Percentiles rank a stretch among this genome's conserved stretches.
Conservation (phyloP, 2,888 invertebrate species). For the Brachynemurus nebulosus region DNA sequence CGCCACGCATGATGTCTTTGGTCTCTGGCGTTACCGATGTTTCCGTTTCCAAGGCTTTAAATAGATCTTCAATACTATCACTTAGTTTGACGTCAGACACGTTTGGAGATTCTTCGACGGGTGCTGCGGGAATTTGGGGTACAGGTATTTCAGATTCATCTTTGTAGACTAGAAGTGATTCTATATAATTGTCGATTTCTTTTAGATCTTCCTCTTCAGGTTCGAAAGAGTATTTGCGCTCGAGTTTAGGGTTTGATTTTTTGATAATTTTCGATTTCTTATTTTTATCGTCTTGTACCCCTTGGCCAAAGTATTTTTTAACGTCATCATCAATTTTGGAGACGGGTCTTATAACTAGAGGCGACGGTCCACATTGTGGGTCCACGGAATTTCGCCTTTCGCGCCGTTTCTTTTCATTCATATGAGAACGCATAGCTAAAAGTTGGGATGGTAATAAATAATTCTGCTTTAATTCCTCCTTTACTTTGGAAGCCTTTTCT, state of each 20-base stretch:
- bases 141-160: constrained; percentile 26
- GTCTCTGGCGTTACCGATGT: constrained; percentile 18
- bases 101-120: constrained; percentile 16
- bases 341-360: background rate
- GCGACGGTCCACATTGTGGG: background rate
- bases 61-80: constrained; percentile 31
- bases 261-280: constrained; percentile 16
- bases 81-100: constrained; percentile 24
- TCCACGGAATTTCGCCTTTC: background rate
- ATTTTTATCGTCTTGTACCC: constrained; percentile 3
- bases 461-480: background rate
- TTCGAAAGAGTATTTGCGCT: constrained; percentile 28
- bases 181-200: constrained; percentile 30
- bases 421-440: background rate
- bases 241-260: constrained; percentile 12
- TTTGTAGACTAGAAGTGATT: constrained; percentile 28
- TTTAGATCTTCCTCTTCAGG: constrained; percentile 29
- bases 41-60: constrained; percentile 30
- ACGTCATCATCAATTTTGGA: constrained; percentile 19
- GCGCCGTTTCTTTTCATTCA: background rate
- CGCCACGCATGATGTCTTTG: constrained; percentile 13
- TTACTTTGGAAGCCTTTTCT: constrained; percentile 1
- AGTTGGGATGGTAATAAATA: constrained; percentile 1
- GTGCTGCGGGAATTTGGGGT: constrained; percentile 21
- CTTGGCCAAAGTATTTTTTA: constrained; percentile 31